Conservation (phyloP, 2,113 vertebrate species). For the Colaptes auratus region DNA sequence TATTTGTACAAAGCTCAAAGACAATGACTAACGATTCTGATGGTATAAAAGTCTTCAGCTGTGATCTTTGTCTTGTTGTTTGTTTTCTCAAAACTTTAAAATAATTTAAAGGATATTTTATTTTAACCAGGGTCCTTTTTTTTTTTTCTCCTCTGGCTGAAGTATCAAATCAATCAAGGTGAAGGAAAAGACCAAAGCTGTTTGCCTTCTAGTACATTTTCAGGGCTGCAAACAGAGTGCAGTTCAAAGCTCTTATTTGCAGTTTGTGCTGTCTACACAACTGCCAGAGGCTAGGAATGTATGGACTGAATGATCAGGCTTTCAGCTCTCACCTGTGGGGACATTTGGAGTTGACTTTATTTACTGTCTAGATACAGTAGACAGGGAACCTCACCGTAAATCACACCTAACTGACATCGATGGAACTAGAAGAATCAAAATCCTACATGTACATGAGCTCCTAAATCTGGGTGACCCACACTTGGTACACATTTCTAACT, state of each 20-base stretch:
- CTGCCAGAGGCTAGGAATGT: background rate
- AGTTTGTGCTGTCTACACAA: background rate
- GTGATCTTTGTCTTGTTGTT: slow-evolving; percentile 69
- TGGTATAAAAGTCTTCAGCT: slow-evolving; percentile 67
- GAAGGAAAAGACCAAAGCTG: slow-evolving; percentile 47
- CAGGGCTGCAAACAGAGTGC: background rate
- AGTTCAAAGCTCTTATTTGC: background rate
- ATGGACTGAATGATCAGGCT: background rate
- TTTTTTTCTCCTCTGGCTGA: slow-evolving; percentile 31
- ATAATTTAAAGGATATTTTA: slow-evolving; percentile 67
- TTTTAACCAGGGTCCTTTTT: slow-evolving; percentile 48
- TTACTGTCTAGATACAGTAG: background rate
- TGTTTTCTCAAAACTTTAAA: slow-evolving; percentile 70
- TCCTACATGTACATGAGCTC: background rate
- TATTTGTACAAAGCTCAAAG: slow-evolving; percentile 77
- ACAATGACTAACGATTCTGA: slow-evolving; percentile 77
- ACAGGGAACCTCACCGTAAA: background rate
- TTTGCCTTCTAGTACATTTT: slow-evolving; percentile 18
- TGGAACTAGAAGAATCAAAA: background rate
- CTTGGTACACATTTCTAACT: background rate
- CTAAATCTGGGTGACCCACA: background rate
- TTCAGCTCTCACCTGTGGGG: background rate
- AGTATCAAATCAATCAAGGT: slow-evolving; percentile 73
- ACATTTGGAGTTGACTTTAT: background rate
- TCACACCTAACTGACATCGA: background rate